These are phyloP conservation scores for Cottus gobio DNA, from an alignment of 2,113 vertebrate species.

Conservation along the genomic window DNA sequence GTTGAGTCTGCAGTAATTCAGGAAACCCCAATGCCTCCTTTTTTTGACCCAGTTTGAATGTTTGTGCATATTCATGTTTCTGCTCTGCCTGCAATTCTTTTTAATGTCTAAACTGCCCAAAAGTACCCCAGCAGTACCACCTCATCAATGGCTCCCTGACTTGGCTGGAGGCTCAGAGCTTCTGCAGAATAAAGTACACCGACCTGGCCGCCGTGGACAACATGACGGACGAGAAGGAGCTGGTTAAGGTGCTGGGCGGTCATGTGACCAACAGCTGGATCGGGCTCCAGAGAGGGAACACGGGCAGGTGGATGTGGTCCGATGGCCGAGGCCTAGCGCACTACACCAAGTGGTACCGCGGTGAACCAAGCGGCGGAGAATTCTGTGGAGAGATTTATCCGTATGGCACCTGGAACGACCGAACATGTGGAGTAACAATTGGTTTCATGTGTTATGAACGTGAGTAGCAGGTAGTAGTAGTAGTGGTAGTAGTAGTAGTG, in stretches of 20 bases:
- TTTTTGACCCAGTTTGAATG: not conserved
- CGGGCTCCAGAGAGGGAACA: not conserved
- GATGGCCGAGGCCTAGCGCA: not conserved
- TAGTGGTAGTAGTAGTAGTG: no score
- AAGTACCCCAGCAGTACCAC: constrained; percentile 11
- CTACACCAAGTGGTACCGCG: constrained; percentile 18
- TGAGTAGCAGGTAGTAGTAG: no score
- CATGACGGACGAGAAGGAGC: not conserved
- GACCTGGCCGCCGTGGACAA: constrained; percentile 37
- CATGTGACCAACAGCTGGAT: constrained; percentile 11
- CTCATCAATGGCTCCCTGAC: not conserved
- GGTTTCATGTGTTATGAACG: no score
- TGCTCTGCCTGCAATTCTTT: no score
- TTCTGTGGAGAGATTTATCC: no score
- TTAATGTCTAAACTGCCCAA: not conserved
- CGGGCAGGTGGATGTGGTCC: constrained; percentile 23
- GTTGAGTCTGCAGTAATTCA: not conserved
- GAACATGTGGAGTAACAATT: no score
- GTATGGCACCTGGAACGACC: no score
- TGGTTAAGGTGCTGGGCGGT: not conserved
- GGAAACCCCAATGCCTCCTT: not conserved
- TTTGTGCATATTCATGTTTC: not conserved
- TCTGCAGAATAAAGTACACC: constrained; percentile 38
- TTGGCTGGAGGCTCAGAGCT: constrained; percentile 44
- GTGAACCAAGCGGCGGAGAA: no score